Evolutionary conservation across 1,140 invertebrate genomes (phyloP).

Genomic region (Drosophila subobscura): DNA sequence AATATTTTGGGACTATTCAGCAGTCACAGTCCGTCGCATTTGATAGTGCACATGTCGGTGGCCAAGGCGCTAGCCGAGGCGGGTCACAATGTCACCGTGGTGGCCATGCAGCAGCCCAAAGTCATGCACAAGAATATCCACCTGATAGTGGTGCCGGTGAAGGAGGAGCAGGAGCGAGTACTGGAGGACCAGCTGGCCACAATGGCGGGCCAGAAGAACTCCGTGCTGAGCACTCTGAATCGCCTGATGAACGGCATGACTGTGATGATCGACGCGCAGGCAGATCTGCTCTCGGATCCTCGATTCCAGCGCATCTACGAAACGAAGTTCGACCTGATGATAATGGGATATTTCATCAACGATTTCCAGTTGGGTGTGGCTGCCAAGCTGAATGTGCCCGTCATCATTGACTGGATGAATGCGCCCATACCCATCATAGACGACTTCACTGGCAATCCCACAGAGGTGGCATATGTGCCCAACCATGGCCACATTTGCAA

Average conservation of each 20-base stretch:
- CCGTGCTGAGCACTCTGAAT: constrained; percentile 15
- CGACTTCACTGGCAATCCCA: constrained; percentile 58
- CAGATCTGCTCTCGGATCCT: constrained; percentile 47
- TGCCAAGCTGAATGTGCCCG: constrained; percentile 59
- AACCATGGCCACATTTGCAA: constrained; percentile 5
- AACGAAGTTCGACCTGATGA: constrained; percentile 73
- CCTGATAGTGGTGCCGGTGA: constrained; percentile 56
- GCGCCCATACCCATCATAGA: constrained; percentile 33
- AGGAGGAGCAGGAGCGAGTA: constrained; percentile 40
- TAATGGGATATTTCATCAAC: constrained; percentile 72
- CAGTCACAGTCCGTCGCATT: constrained; percentile 70
- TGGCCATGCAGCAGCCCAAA: constrained; percentile 50
- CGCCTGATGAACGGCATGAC: constrained; percentile 45
- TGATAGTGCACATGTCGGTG: constrained; percentile 75
- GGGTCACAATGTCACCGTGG: constrained; percentile 76
- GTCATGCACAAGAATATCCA: constrained; percentile 61
- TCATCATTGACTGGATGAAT: constrained; percentile 61
- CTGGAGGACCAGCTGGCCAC: constrained; percentile 40
- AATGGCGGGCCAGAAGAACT: constrained; percentile 55
- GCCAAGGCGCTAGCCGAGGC: constrained; percentile 58
- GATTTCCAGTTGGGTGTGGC: constrained; percentile 71
- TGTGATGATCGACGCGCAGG: constrained; percentile 56
- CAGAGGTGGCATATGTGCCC: constrained; percentile 62
- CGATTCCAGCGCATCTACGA: constrained; percentile 66
- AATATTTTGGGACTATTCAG: constrained; percentile 76